Percentiles rank a stretch among this genome's conserved stretches.
Evolutionary conservation across 2,113 vertebrate genomes (phyloP).

Genomic region (Heteronetta atricapilla): DNA sequence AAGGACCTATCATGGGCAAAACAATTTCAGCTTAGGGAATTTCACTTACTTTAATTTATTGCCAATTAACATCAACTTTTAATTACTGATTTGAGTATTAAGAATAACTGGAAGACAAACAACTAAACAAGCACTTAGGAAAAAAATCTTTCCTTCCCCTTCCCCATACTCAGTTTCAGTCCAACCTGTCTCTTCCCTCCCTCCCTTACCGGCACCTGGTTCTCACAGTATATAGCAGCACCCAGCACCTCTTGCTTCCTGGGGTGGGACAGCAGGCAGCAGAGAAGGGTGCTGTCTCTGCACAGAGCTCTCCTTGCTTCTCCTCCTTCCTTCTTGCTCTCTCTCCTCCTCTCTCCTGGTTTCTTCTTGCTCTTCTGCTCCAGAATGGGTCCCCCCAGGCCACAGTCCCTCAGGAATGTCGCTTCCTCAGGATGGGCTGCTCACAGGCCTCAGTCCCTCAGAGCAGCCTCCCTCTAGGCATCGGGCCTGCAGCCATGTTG

Average conservation of each 20-base stretch:
- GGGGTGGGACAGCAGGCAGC: not conserved
- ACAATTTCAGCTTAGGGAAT: not conserved
- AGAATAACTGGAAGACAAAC: not conserved
- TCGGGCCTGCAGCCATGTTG: rapidly evolving
- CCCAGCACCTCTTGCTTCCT: rapidly evolving
- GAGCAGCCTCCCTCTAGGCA: not conserved
- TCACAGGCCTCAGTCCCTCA: not conserved
- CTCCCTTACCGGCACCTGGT: not conserved
- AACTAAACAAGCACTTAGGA: not conserved
- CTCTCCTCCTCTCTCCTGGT: not conserved
- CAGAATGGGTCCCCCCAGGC: not conserved
- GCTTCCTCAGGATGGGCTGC: rapidly evolving
- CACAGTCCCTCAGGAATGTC: not conserved
- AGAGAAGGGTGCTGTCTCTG: not conserved
- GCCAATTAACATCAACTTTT: constrained; percentile 8
- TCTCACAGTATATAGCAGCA: rapidly evolving
- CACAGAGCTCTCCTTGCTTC: rapidly evolving
- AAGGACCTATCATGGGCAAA: not conserved
- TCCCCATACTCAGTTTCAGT: not conserved
- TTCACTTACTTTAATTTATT: constrained; percentile 18
- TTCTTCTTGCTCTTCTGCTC: not conserved
- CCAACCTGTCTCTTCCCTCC: not conserved
- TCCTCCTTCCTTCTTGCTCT: not conserved
- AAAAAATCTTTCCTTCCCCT: not conserved
- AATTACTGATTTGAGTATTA: not conserved